A percentile compares a stretch with the other conserved stretches of the same genome.
phyloP scores from a whole-genome alignment of 2,113 vertebrate genomes.

The Corythornis madagascariensis region DNA sequence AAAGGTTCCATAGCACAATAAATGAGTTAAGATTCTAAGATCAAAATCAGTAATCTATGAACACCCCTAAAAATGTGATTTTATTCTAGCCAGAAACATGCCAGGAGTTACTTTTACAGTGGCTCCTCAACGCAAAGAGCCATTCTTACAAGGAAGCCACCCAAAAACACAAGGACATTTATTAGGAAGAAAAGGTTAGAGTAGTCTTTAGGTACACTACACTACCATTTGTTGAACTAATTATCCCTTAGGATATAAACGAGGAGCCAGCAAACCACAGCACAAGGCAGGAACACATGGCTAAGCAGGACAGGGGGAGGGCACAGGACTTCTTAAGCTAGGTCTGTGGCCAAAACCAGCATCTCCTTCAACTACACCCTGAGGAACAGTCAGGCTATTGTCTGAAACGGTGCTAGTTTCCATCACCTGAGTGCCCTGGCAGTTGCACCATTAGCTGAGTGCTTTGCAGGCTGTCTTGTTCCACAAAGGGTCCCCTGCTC shows the following conservation, averaged over 20 bases:
- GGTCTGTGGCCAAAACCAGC: background rate
- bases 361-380: background rate
- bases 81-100: background rate
- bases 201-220: background rate
- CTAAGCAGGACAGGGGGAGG: background rate
- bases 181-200: background rate
- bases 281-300: background rate
- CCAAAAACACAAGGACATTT: background rate
- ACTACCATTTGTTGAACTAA: background rate
- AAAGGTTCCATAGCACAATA: background rate
- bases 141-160: background rate
- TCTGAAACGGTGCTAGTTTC: background rate
- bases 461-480: background rate
- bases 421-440: background rate
- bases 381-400: constrained; percentile 1
- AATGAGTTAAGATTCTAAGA: background rate
- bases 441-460: background rate
- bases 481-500: background rate
- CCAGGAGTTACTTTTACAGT: background rate
- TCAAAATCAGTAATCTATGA: background rate
- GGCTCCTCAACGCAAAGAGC: background rate
- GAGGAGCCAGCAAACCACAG: background rate
- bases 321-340: background rate
- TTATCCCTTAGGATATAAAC: background rate
- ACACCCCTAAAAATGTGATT: background rate